Base-by-base conservation (phyloP, 2,113 vertebrate genomes). In the Pandion haliaetus region DNA sequence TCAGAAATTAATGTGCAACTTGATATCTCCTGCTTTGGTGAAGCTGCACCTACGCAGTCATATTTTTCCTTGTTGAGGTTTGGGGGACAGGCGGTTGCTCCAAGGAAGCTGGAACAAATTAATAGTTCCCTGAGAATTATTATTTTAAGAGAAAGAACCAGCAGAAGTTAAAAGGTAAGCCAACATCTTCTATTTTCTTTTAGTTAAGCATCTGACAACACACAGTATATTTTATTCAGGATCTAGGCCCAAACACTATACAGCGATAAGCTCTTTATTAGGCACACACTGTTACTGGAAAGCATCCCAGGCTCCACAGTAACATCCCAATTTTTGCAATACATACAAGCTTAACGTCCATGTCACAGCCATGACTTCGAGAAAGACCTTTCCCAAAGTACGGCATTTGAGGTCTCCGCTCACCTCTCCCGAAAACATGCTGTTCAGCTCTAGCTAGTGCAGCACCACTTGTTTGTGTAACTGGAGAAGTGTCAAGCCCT, bases 381-480 rank as follows among this genome's bases (percentile, higher is more conserved):
- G 74, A 49, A 87, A 67, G 66, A 72, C 81, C 92, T 91, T 74
- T 79, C 94, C 85, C 12, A 7, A 79, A 69, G 80, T 65, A 6
- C 2, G 2, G 88, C 77, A 61, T 7, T 3, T 1, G n/a, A 67
- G 95, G 77, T 72, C 93, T 20, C 76, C 25, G 1, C 90, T 94
- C 92, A 38, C 86, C 94, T 95, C 93, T 95, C 91, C 92, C 63
- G 1, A 74, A 97, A 96, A 80, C 95, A 52, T 24, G 73, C 96
- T 24, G 85, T 12, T 85, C 70, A 1, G 76, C 97, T 65, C 89
- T 12, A 93, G 88, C 59, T 5, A 84, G 76, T 5, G 45, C 95
- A 83, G 97, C 95, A 76, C 63, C 63, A 2, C 77, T 83, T 97
- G 97, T 97, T 97, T 97, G 96, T 97, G 93, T 81, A 98, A 98